Evolutionary conservation across 2,797 vertebrate genomes (phyloP).

Genomic region (Macroramphosus scolopax): DNA sequence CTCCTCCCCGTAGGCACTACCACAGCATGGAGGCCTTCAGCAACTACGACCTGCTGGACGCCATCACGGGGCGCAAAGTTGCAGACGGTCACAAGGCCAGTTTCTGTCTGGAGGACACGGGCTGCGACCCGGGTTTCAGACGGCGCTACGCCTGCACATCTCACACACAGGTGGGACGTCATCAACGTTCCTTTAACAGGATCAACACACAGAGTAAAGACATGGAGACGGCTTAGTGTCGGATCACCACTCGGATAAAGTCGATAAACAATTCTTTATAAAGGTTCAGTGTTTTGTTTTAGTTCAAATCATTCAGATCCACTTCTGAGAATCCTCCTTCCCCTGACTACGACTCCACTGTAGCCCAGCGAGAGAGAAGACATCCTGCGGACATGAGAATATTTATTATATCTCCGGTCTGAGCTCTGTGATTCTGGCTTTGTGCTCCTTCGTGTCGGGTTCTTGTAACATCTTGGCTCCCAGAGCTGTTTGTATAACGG

Average conservation of each 20-base stretch:
- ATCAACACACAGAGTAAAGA: too few relatives aligned
- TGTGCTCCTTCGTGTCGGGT: constrained; percentile 9
- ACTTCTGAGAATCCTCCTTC: constrained; percentile 27
- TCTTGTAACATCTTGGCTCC: constrained; percentile 29
- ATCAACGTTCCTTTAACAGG: too few relatives aligned
- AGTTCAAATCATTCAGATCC: constrained; percentile 13
- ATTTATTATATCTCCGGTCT: constrained; percentile 48
- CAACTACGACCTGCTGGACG: constrained; percentile 84
- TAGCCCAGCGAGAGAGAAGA: constrained; percentile 22
- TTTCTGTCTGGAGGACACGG: constrained; percentile 87
- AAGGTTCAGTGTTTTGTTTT: too few relatives aligned
- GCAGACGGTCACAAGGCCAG: constrained; percentile 89
- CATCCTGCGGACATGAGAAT: constrained; percentile 23
- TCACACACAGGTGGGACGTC: constrained; percentile 80
- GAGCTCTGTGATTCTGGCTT: constrained; percentile 34
- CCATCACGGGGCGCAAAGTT: constrained; percentile 72
- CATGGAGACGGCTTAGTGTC: too few relatives aligned
- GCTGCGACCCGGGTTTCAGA: constrained; percentile 78
- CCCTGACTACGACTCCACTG: constrained; percentile 5
- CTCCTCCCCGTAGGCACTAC: constrained; percentile 74
- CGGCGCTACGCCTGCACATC: constrained; percentile 84
- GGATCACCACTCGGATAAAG: too few relatives aligned
- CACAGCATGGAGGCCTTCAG: constrained; percentile 91
- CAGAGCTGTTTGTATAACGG: constrained; percentile 35
- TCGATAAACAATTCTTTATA: too few relatives aligned